A percentile compares a stretch with the other conserved stretches of the same genome.
Evolutionary conservation across 2,888 invertebrate genomes (phyloP).

Genomic region (Agapostemon virescens): DNA sequence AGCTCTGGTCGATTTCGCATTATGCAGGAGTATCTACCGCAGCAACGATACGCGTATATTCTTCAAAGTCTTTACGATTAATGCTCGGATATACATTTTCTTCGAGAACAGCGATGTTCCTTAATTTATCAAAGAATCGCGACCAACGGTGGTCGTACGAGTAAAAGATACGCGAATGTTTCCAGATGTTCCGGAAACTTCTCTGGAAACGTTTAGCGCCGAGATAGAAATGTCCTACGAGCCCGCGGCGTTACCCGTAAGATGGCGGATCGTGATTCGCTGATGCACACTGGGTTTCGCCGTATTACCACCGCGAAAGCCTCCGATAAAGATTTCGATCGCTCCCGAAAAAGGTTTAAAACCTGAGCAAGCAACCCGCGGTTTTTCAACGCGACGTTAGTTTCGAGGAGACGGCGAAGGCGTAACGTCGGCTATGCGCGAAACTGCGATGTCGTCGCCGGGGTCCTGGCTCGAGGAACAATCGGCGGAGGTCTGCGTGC

Average conservation of each 20-base stretch:
- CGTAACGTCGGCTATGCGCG: constrained; percentile 39
- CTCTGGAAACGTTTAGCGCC: background rate
- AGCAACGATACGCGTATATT: constrained; percentile 9
- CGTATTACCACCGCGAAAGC: background rate
- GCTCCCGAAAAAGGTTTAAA: background rate
- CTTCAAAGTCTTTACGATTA: background rate
- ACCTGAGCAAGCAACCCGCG: background rate
- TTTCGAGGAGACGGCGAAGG: constrained; percentile 14
- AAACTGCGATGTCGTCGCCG: background rate
- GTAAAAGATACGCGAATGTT: background rate
- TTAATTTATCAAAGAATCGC: too few species aligned
- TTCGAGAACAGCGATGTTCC: background rate
- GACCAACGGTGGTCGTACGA: background rate
- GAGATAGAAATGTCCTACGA: background rate
- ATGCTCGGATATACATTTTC: background rate
- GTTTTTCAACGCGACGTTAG: background rate
- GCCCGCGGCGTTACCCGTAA: background rate
- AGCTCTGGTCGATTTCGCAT: constrained; percentile 34
- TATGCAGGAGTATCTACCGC: constrained; percentile 32
- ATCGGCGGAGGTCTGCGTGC: background rate
- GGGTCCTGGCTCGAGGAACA: background rate
- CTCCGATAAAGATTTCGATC: background rate
- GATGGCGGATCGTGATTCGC: background rate
- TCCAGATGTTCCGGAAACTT: background rate
- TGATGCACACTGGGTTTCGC: background rate